Evolutionary conservation across 2,797 vertebrate genomes (phyloP), one percentile per base, ranked within the genome.

Genomic region (Borostomias antarcticus): DNA sequence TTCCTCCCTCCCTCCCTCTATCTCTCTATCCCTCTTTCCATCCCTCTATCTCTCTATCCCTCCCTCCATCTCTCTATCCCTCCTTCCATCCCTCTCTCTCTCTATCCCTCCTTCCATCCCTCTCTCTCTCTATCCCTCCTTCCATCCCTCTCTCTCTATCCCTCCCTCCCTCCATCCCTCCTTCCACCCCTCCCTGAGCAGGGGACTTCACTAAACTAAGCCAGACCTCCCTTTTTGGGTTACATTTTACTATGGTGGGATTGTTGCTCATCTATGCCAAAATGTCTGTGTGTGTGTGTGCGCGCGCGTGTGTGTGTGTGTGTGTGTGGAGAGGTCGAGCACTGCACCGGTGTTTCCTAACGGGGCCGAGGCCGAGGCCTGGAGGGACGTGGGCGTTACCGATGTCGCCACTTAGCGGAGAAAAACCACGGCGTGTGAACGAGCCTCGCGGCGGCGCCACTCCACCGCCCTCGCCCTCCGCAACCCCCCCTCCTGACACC

Each of bases 51-150:
- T n/a, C n/a, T n/a, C n/a, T n/a, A 83, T 58, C 66, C 69, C 52
- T 66, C 54, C 77, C 65, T 66, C 74, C 60, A 64, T 65, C 2
- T 15, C 10, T 40, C 37, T 11, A 10, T 15, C 11, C n/a, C n/a
- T n/a, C n/a, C n/a, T n/a, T 10, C 37, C n/a, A n/a, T 4, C 37
- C 37, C 37, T 2, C 15, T 15, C 3, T 13, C 37, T 15, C 37
- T 40, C 37, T 15, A 15, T 40, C 37, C 2, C 37, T 13, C 5
- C 37, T 15, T 40, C 11, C 37, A 15, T 15, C 37, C 37, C 37
- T 40, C 7, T n/a, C n/a, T n/a, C n/a, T n/a, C n/a, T n/a, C n/a
- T n/a, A 83, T 58, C 66, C 69, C 52, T 66, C 54, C 77, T 66
- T 66, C 74, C 60, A 64, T 65, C 2, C 37, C 10, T 40, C 37